Base-by-base conservation (phyloP, 37 sponge, comb jelly and placozoan genomes). In the Halisarca cf. caerulea region DNA sequence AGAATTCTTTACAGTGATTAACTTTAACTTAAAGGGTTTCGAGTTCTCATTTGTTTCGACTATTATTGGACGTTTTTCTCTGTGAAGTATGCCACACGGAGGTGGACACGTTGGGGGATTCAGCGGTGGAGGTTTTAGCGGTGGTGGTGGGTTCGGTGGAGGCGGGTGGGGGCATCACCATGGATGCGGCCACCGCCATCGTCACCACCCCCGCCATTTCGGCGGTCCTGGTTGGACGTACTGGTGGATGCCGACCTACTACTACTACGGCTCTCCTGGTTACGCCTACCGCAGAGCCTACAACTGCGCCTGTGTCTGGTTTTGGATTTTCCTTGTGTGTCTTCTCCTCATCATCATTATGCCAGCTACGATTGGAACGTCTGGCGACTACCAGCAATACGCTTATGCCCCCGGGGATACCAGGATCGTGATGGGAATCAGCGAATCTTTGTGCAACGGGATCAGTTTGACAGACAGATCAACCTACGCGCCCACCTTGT, bases 91-190 rank as follows among this genome's bases (percentile, higher is more conserved):
- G 77, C 77, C 77, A 2, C 77, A 74, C 77, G 77, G 77, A 11
- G 77, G 45, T 40, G 77, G 77, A 41, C 77, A 74, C 77, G 77
- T 74, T 74, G 77, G 77, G 41, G 77, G 77, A 43, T 62, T 62
- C 64, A 62, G 64, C 30, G 77, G 77, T 8, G 77, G 77, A 11
- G 38, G 39, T 8, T 36, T 36, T 42, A 15, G 42, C 3, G 41
- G 41, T 36, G 77, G 77, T 21, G 77, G 77, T 24, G 39, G 39
- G 42, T 23, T n/a, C 41, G n/a, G 24, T 40, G 44, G 44, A 23
- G 1, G 1, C 24, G 44, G 44, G 2, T 2, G 24, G 24, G 43
- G 24, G 43, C 77, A 47, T 47, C 51, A 47, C 11, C 51, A 47
- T 11, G 51, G 51, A 47, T 47, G 6, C 11, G 51, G 51, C 51